Conservation (phyloP, 2,888 invertebrate genomes). For the Disparrhopalites patrizii region DNA sequence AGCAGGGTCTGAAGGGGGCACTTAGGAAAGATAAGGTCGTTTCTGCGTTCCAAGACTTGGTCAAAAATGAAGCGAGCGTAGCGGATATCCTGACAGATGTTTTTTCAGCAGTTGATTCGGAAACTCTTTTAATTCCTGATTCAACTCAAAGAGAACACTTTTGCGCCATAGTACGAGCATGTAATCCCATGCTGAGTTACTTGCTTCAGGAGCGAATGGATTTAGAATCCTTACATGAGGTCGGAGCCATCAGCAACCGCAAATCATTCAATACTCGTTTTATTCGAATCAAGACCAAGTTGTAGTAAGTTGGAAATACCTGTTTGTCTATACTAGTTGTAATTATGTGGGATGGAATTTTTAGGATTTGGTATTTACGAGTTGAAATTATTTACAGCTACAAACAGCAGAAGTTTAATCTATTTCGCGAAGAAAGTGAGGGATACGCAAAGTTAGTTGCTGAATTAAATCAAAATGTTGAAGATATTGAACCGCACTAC, state of each 20-base stretch:
- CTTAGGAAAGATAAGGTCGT: constrained; percentile 75
- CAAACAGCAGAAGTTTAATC: constrained; percentile 98
- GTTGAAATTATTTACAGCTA: constrained; percentile 77
- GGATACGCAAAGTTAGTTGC: constrained; percentile 95
- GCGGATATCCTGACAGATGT: constrained; percentile 35
- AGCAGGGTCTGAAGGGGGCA: constrained; percentile 69
- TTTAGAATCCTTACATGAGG: constrained; percentile 87
- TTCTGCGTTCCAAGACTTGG: constrained; percentile 67
- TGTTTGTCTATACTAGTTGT: not conserved
- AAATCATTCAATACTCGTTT: constrained; percentile 75
- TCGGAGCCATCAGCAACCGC: constrained; percentile 82
- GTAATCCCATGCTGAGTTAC: constrained; percentile 60
- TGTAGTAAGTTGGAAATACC: constrained; percentile 74
- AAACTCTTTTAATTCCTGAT: constrained; percentile 24
- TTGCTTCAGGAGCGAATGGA: constrained; percentile 87
- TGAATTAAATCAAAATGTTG: constrained; percentile 81
- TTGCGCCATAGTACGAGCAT: constrained; percentile 28
- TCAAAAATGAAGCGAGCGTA: constrained; percentile 55
- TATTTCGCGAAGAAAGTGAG: constrained; percentile 98
- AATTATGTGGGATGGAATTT: not conserved
- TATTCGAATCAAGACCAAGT: constrained; percentile 94
- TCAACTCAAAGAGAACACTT: constrained; percentile 34
- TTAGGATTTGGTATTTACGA: not conserved
- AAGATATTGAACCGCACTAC: constrained; percentile 61
- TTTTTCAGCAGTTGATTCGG: constrained; percentile 36